These are phyloP conservation scores for Calosoma granatense DNA, from an alignment of 1,140 invertebrate species.

Conservation along the genomic window DNA sequence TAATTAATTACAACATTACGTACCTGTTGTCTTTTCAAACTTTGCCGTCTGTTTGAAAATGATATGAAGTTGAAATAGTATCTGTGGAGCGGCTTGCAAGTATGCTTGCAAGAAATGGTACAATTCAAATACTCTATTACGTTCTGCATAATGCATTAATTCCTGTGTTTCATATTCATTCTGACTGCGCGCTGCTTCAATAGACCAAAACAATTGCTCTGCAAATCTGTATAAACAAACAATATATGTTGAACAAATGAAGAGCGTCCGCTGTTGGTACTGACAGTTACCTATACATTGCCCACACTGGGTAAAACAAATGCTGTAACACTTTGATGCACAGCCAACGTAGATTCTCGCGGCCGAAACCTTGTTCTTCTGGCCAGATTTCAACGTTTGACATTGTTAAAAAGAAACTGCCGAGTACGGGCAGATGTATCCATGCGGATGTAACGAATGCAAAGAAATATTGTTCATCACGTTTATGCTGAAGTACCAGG, in stretches of 20 bases:
- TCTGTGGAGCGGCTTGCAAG: slow-evolving; percentile 59
- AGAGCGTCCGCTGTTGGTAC: neutral
- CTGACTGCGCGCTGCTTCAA: slow-evolving; percentile 49
- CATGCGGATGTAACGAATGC: slow-evolving; percentile 36
- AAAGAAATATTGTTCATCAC: slow-evolving; percentile 38
- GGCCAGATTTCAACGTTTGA: slow-evolving; percentile 43
- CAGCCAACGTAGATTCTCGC: slow-evolving; percentile 39
- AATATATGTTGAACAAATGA: slow-evolving; percentile 18
- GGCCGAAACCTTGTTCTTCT: slow-evolving; percentile 21
- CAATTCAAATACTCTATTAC: slow-evolving; percentile 53
- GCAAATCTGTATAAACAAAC: slow-evolving; percentile 41
- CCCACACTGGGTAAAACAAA: slow-evolving; percentile 52
- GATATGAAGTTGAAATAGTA: slow-evolving; percentile 50
- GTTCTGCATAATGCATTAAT: slow-evolving; percentile 42
- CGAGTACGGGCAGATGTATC: slow-evolving; percentile 39
- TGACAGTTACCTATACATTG: slow-evolving; percentile 55
- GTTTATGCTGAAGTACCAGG: slow-evolving; percentile 37
- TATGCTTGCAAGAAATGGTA: slow-evolving; percentile 66
- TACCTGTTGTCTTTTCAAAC: slow-evolving; percentile 26
- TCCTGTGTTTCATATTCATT: slow-evolving; percentile 45
- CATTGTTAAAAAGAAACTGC: slow-evolving; percentile 39
- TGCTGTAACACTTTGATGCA: slow-evolving; percentile 43
- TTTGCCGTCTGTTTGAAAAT: slow-evolving; percentile 39
- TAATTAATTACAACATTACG: no score
- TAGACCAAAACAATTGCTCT: slow-evolving; percentile 56